phyloP scores from a whole-genome alignment of 2,113 vertebrate species.

The Neotragus moschatus region DNA sequence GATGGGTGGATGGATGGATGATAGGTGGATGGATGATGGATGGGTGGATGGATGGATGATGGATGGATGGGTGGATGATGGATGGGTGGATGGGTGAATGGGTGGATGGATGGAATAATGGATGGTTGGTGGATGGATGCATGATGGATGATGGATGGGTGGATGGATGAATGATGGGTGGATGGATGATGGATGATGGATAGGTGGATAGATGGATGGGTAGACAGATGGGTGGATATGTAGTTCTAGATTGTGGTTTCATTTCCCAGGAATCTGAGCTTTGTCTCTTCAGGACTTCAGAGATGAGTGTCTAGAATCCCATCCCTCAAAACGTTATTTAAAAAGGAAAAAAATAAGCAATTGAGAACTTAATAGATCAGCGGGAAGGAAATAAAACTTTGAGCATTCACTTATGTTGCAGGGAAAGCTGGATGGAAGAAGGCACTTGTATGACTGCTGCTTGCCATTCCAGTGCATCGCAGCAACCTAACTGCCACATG shows the following conservation, averaged over 20 bases:
- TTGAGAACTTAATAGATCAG: not conserved
- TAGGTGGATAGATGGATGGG: not conserved
- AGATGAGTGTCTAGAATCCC: not conserved
- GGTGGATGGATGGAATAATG: not conserved
- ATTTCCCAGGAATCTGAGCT: not conserved
- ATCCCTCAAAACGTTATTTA: not conserved
- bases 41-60: no score
- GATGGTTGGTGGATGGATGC: no score
- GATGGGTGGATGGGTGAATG: no score
- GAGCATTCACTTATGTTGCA: not conserved
- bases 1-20: fast-evolving
- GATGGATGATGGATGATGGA: not conserved
- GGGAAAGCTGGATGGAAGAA: not conserved
- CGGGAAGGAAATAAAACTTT: not conserved
- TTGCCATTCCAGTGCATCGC: fast-evolving
- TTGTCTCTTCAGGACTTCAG: not conserved
- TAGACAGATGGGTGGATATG: not conserved
- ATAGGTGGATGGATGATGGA: no score
- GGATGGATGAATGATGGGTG: no score
- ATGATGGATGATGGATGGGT: no score
- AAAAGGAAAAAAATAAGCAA: not conserved
- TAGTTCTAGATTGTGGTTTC: not conserved
- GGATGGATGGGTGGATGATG: no score
- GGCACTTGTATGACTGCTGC: not conserved
- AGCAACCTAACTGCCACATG: not conserved